These are phyloP conservation scores for Carassius carassius DNA, from an alignment of 2,113 vertebrate species.

Conservation along the genomic window DNA sequence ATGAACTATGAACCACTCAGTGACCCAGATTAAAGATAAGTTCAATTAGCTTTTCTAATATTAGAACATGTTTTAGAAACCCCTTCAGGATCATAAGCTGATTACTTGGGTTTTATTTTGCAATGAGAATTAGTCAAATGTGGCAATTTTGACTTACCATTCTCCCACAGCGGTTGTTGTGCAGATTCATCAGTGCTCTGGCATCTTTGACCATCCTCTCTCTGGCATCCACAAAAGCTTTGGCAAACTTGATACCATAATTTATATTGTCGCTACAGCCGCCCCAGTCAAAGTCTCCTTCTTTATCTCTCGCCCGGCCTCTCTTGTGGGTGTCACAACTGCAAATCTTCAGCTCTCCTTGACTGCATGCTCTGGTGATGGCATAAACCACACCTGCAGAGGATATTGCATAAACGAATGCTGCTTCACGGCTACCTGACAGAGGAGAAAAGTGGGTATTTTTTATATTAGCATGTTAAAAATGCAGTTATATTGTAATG, in stretches of 20 bases:
- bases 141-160: slow-evolving; percentile 82
- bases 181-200: slow-evolving; percentile 93
- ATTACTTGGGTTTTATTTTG: background rate
- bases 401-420: slow-evolving; percentile 97
- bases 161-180: slow-evolving; percentile 96
- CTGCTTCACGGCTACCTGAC: slow-evolving; percentile 94
- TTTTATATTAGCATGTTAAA: background rate
- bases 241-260: slow-evolving; percentile 94
- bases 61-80: background rate
- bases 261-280: slow-evolving; percentile 98
- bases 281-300: slow-evolving; percentile 93
- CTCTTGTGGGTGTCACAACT: slow-evolving; percentile 88
- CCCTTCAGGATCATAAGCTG: background rate
- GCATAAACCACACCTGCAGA: slow-evolving; percentile 96
- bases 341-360: slow-evolving; percentile 93
- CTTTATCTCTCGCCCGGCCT: slow-evolving; percentile 82
- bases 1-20: slow-evolving; percentile 9
- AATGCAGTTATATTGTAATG: background rate
- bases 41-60: background rate
- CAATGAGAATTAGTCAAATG: background rate
- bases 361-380: slow-evolving; percentile 95
- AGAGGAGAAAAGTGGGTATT: background rate
- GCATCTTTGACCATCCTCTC: slow-evolving; percentile 94
- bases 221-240: slow-evolving; percentile 92
- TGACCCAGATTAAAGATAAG: background rate